These are phyloP conservation scores for Polymixis flavicincta DNA, from an alignment of 2,888 invertebrate genomes.

Conservation along the genomic window DNA sequence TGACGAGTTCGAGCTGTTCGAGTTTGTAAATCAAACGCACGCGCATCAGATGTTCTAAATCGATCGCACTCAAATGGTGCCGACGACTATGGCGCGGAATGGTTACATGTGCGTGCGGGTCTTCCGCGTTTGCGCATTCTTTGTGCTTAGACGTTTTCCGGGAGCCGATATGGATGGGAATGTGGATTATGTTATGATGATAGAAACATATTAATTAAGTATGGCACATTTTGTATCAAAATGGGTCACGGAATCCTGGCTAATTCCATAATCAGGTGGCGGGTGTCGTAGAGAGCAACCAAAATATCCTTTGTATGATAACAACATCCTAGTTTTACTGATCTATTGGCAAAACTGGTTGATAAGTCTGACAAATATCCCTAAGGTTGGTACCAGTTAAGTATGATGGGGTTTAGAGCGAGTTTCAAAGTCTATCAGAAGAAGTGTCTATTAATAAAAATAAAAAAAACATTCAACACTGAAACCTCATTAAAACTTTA, in stretches of 20 bases:
- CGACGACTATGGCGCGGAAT: slow-evolving; percentile 68
- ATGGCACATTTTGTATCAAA: background rate
- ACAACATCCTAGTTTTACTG: background rate
- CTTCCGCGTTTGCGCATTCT: slow-evolving; percentile 81
- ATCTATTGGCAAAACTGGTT: background rate
- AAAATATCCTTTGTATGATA: background rate
- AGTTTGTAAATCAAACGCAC: slow-evolving; percentile 66
- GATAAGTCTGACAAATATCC: background rate
- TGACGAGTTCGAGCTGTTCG: slow-evolving; percentile 50
- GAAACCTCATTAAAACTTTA: background rate
- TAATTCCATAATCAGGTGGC: background rate
- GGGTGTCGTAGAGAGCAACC: background rate
- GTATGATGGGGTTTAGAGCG: background rate
- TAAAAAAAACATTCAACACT: background rate
- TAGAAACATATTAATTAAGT: background rate
- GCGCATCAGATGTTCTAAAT: slow-evolving; percentile 74
- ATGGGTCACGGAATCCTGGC: too few species aligned
- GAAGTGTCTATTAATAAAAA: background rate
- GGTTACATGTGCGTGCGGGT: slow-evolving; percentile 65
- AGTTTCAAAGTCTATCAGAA: background rate
- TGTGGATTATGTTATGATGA: slow-evolving; percentile 29
- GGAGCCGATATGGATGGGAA: slow-evolving; percentile 67
- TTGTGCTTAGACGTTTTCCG: slow-evolving; percentile 74
- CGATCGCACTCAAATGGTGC: slow-evolving; percentile 65
- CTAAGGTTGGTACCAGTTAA: background rate